Conservation (phyloP, 1,140 invertebrate species). For the Caenorhabditis remanei region DNA sequence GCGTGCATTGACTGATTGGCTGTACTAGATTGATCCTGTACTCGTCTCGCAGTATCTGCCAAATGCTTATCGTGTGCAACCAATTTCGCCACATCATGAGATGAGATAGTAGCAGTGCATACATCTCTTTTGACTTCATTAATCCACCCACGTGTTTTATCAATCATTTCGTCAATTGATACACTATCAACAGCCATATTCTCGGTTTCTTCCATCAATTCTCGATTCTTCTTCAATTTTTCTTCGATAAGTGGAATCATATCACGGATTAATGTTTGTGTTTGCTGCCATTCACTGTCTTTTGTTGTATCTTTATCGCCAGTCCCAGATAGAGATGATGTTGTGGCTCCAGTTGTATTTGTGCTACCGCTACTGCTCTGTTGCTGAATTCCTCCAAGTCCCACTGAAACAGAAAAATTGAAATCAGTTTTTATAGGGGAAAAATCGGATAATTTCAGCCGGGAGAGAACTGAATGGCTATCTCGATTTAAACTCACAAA, state of each 20-base stretch:
- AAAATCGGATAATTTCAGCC: too few species aligned
- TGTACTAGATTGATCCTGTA: neutral
- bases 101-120: neutral
- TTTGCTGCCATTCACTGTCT: constrained; percentile 35
- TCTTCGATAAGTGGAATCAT: constrained; percentile 23
- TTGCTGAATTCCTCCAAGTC: constrained; percentile 16
- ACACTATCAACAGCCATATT: constrained; percentile 6
- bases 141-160: constrained; percentile 10
- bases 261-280: neutral
- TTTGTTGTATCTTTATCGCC: neutral
- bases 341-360: neutral
- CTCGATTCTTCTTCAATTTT: constrained; percentile 11
- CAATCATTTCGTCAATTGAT: neutral
- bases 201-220: constrained; percentile 21
- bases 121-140: neutral
- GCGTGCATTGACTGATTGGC: constrained; percentile 13
- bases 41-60: neutral
- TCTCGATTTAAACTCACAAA: neutral
- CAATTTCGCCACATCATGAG: neutral
- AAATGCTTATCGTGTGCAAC: neutral
- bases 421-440: too few species aligned
- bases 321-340: neutral
- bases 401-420: constrained; percentile 8
- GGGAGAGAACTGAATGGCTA: neutral
- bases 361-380: neutral